phyloP scores from a whole-genome alignment of 2,113 vertebrate genomes.

The Clarias gariepinus region DNA sequence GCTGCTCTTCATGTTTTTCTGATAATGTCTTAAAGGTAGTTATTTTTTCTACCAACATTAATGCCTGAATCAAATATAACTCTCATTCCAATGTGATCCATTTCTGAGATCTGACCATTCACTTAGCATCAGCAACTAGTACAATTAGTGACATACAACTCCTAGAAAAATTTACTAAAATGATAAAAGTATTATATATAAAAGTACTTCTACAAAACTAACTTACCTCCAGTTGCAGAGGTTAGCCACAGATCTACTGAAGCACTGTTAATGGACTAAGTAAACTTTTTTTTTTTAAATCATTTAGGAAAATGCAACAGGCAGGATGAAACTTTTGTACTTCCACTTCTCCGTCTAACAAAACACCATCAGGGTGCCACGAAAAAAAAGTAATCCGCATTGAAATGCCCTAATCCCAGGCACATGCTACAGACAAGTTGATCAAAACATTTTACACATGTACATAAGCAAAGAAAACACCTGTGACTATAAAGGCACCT shows the following conservation, averaged over 20 bases:
- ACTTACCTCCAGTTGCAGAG: slow-evolving; percentile 32
- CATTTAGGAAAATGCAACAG: slow-evolving; percentile 42
- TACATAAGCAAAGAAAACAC: background rate
- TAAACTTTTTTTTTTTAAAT: background rate
- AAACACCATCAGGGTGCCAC: slow-evolving; percentile 57
- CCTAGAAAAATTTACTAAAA: background rate
- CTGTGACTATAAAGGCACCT: background rate
- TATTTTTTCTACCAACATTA: background rate
- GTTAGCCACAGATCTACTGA: slow-evolving; percentile 13
- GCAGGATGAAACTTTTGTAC: slow-evolving; percentile 46
- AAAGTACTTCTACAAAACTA: background rate
- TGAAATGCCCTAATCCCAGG: slow-evolving; percentile 78
- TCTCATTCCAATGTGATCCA: background rate
- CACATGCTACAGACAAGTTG: slow-evolving; percentile 67
- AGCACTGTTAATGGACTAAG: background rate
- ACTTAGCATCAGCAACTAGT: background rate
- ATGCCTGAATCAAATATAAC: background rate
- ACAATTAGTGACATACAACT: background rate
- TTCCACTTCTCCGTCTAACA: slow-evolving; percentile 54
- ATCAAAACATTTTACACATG: slow-evolving; percentile 40
- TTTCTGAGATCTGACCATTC: background rate
- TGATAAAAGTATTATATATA: background rate
- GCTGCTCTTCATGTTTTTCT: background rate
- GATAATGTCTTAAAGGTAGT: too few species aligned
- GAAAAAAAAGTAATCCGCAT: slow-evolving; percentile 73